Base-by-base conservation (phyloP, 2,888 invertebrate genomes). In the Rhamphomyia laevipes region DNA sequence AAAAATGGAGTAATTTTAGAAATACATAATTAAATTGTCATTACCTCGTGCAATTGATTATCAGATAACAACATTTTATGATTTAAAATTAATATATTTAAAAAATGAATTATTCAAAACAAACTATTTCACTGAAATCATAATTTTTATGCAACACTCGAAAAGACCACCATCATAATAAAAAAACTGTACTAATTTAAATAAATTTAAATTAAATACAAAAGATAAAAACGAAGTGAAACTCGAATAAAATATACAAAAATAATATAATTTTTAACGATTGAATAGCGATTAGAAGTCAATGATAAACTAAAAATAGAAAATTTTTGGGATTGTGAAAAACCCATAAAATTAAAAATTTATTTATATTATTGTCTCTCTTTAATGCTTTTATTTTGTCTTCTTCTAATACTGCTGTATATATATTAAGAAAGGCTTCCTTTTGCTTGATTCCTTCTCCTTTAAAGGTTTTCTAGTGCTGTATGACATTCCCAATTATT, bases 11-110 rank as follows among this genome's bases (percentile, higher is more conserved):
- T n/a, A n/a, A n/a, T n/a, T n/a, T n/a, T n/a, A n/a, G n/a, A n/a
- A n/a, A n/a, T n/a, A n/a, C n/a, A n/a, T n/a, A n/a, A n/a, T n/a
- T n/a, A 21, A 21, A 21, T 21, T 21, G 21, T 7, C 30, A 52
- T 50, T n/a, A 68, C 68, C 68, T 68, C 68, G 54, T 65, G 63
- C 55, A 67, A 63, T 61, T 66, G 67, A 62, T 65, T 66, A 53
- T 68, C 68, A 5, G 67, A 64, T 46, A 68, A 59, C 46, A 68
- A 56, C 68, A 68, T 68, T 49, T 51, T 51, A 30, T 37, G 3
- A 16, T 41, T n/a, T 41, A 21, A 41, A 21, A 41, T 21, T 41
- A 12, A 9, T 13, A 33, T 13, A 6, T 33, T 33, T 13, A 33
- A 33, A 33, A 13, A 6, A 13, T 11, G 7, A 33, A 9, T 33